Evolutionary conservation across 2,888 invertebrate genomes (phyloP), one percentile per base, ranked within the genome.

Genomic region (Nymphalis polychloros): DNA sequence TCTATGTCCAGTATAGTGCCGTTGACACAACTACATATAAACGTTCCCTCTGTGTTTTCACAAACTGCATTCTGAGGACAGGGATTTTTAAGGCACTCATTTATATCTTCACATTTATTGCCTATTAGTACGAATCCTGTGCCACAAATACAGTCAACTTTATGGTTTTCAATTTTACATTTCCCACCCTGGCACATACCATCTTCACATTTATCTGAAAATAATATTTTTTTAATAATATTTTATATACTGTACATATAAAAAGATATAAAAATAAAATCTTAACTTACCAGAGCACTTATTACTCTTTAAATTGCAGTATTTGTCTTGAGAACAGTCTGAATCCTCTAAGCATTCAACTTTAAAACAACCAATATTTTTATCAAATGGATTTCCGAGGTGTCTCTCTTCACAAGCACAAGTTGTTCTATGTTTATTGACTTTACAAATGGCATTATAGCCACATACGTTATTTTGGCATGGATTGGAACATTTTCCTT

Each of bases 341-440:
- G 94, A 93, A 81, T 96, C 94, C 55, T 94, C 94, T 1, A 96
- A 90, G 85, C 98, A 98, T 88, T 98, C 97, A 2, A 97, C 98
- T 87, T 96, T 96, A 84, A 97, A 97, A 81, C 97, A 98, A 48
- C 98, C 98, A 63, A 97, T 93, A 63, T 93, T 94, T 64, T 93
- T 90, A 79, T 97, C 96, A 66, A 94, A 93, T 6, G 97, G 95
- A 89, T 97, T 97, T 10, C 98, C 98, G 46, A 97, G 92, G 82
- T 95, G 95, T 23, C 97, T 97, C 69, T 95, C 94, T 50, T 96
- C 96, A 83, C 98, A 98, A 48, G 94, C 93, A 80, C 97, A 98
- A 27, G 94, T 89, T 0, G 96, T 94, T 79, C 85, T 93, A 78
- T 97, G 97, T 72, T 95, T 95, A 27, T 94, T 90, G 0, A 96